Evolutionary conservation across 2,797 vertebrate species (phyloP), one percentile per base, ranked within the genome.

Genomic region (Mormyrops boulengeri): DNA sequence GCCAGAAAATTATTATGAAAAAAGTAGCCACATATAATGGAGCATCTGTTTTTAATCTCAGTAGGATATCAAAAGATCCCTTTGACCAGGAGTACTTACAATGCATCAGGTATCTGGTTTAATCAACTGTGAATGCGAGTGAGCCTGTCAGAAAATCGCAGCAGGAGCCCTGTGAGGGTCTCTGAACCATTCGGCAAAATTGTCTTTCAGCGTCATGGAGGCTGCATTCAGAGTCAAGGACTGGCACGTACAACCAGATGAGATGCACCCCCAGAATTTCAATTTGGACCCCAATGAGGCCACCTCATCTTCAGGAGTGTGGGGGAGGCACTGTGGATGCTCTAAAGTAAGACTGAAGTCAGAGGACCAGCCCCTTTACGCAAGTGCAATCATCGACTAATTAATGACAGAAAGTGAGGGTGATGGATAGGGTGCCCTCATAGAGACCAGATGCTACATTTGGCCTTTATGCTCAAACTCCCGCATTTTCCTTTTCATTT

Each of bases 11-110:
- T 22, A 60, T 85, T 47, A 41, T 41, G 22, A 49, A 50, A 73
- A 89, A 73, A 22, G 89, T 52, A 85, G 5, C 30, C 11, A 55
- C 12, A 41, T 38, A 69, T 11, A 73, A 86, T 62, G 53, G 44
- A 86, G 84, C 34, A 66, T 34, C 41, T 60, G 17, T 38, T 52
- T 89, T 86, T 85, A 66, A 85, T 84, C 57, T 66, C n/a, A 41
- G n/a, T n/a, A 7, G 49, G 84, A 52, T 87, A 87, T 53, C 41
- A 66, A 86, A 41, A 66, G 82, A 52, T 19, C n/a, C 57, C 60
- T 87, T 80, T 53, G 82, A 14, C 57, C 47, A 52, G 11, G 41
- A n/a, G 52, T 34, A 86, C 41, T 84, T 41, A 89, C n/a, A 85
- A 89, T 85, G 53, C 41, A 86, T 89, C 44, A 87, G 55, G 41